A percentile compares a stretch with the other conserved stretches of the same genome.
Conservation (phyloP, 2,113 vertebrate species). For the Gasterosteus aculeatus region DNA sequence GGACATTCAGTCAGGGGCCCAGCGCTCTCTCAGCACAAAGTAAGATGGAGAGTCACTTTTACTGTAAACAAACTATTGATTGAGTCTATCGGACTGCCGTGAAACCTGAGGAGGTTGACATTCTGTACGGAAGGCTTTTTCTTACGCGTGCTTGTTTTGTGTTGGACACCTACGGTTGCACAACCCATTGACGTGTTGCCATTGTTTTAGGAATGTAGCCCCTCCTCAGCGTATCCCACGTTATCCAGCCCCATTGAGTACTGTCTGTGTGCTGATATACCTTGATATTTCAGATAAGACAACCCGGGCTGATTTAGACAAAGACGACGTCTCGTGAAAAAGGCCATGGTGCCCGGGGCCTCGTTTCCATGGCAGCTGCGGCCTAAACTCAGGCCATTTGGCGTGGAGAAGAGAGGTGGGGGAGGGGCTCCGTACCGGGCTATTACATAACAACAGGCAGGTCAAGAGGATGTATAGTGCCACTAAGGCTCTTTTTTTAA, state of each 20-base stretch:
- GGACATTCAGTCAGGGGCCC: not conserved
- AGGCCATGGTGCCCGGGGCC: not conserved
- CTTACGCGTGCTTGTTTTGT: not conserved
- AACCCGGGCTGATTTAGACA: slow-evolving; percentile 6
- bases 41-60: not conserved
- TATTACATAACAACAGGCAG: slow-evolving; percentile 39
- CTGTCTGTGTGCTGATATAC: not conserved
- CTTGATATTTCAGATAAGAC: not conserved
- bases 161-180: slow-evolving; percentile 5
- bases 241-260: not conserved
- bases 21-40: not conserved
- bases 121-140: not conserved
- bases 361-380: slow-evolving; percentile 49
- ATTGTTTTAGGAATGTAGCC: not conserved
- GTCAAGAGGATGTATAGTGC: slow-evolving; percentile 1
- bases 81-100: not conserved
- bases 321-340: slow-evolving; percentile 16
- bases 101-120: not conserved
- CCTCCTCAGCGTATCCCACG: not conserved
- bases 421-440: slow-evolving; percentile 22
- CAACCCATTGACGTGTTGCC: slow-evolving; percentile 12
- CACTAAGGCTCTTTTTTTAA: not conserved
- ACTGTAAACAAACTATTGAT: not conserved
- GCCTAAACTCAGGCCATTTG: slow-evolving; percentile 24
- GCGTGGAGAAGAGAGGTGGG: slow-evolving; percentile 16